Percentiles rank a stretch among this genome's conserved stretches.
Conservation (phyloP, 2,888 invertebrate species). For the Amblyjoppa fuscipennis region DNA sequence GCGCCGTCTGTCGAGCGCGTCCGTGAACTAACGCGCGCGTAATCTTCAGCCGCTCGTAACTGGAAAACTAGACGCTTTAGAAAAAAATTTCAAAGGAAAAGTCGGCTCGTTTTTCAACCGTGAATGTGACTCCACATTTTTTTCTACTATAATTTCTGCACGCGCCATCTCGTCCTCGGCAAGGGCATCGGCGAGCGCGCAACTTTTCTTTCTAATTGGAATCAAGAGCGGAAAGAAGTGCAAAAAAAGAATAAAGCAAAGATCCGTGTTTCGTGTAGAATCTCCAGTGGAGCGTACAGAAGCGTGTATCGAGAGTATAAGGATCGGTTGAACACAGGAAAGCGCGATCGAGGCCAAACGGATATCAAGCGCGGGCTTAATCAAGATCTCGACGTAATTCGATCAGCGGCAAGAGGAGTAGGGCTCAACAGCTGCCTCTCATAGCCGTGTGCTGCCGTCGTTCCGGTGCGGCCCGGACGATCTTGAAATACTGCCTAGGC, state of each 20-base stretch:
- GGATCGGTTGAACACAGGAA: slow-evolving; percentile 32
- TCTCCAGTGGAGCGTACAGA: slow-evolving; percentile 4
- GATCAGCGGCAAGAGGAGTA: slow-evolving; percentile 46
- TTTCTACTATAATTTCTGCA: neutral
- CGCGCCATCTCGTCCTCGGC: neutral
- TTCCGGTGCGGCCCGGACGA: slow-evolving; percentile 15
- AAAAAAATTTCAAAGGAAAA: neutral
- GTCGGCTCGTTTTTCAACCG: too few relatives aligned
- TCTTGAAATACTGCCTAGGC: slow-evolving; percentile 48
- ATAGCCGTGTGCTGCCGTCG: slow-evolving; percentile 11
- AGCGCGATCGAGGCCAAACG: slow-evolving; percentile 55
- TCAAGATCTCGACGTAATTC: slow-evolving; percentile 58
- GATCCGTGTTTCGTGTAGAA: neutral
- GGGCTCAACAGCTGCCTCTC: slow-evolving; percentile 27
- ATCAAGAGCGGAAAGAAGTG: neutral
- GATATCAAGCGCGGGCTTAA: slow-evolving; percentile 54
- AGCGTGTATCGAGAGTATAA: slow-evolving; percentile 21
- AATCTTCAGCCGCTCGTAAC: neutral
- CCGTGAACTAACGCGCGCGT: neutral
- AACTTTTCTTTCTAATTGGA: slow-evolving; percentile 6
- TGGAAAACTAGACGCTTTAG: neutral
- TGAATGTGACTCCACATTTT: neutral
- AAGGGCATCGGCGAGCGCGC: neutral
- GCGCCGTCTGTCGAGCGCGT: neutral
- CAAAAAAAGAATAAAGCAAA: neutral